These are phyloP conservation scores for Bergia puertoricense DNA, from an alignment of 92 coral and sea anemone genomes.

Conservation along the genomic window DNA sequence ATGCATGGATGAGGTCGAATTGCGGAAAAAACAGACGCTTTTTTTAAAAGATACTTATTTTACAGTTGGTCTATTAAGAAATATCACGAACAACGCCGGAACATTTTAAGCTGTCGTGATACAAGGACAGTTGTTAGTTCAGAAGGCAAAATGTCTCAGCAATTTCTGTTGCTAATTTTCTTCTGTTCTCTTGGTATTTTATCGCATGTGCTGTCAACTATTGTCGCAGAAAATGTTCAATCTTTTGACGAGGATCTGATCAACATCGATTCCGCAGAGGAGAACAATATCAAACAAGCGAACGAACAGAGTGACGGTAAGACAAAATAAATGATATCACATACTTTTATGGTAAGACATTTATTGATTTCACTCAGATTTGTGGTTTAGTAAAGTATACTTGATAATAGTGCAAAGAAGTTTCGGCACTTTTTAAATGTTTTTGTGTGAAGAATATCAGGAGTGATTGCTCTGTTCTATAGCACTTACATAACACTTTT, in stretches of 20 bases:
- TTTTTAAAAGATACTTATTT: not conserved
- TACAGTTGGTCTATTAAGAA: not conserved
- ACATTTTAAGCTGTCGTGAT: not conserved
- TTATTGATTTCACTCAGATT: not conserved
- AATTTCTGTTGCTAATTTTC: not conserved
- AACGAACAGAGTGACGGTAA: not conserved
- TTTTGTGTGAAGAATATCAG: too few relatives aligned
- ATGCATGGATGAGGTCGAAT: not conserved
- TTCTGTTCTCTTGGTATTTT: not conserved
- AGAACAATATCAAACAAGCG: not conserved
- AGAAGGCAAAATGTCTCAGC: not conserved
- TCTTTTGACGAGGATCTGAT: conserved; percentile 4
- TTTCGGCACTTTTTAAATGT: not conserved
- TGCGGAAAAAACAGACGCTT: not conserved
- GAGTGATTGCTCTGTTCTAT: not conserved
- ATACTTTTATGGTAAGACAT: not conserved
- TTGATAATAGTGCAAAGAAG: not conserved
- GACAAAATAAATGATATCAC: not conserved
- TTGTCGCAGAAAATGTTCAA: not conserved
- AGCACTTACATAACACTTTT: not conserved
- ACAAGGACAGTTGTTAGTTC: not conserved
- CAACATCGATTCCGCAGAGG: not conserved
- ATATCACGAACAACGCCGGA: not conserved
- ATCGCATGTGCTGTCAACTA: not conserved
- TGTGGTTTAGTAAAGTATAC: not conserved